Percentiles rank a stretch among this genome's conserved stretches.
Conservation (phyloP, 2,113 vertebrate genomes). For the Sylvia atricapilla region DNA sequence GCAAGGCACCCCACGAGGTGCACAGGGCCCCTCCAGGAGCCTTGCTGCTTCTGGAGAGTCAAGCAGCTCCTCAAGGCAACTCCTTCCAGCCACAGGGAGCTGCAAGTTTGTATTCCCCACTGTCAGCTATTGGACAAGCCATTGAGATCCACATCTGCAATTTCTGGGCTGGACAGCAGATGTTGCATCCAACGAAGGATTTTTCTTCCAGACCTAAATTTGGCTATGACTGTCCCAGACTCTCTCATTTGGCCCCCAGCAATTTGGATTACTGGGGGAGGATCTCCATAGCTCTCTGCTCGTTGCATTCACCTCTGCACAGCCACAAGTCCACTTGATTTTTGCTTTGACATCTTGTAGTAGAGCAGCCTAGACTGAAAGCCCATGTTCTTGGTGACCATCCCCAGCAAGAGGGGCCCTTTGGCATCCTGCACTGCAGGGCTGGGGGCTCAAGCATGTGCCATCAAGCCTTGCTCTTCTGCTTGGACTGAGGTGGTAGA, state of each 20-base stretch:
- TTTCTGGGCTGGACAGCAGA: not conserved
- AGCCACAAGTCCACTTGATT: not conserved
- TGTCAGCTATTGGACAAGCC: not conserved
- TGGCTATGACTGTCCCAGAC: not conserved
- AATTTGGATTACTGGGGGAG: not conserved
- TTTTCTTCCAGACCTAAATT: not conserved
- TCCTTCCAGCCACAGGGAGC: not conserved
- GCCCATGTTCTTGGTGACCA: not conserved
- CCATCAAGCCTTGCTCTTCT: not conserved
- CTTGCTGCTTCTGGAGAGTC: not conserved
- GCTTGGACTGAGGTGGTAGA: not conserved
- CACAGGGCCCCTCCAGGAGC: not conserved
- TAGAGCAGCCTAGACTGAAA: not conserved
- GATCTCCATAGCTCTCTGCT: not conserved
- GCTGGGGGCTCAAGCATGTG: fast-evolving
- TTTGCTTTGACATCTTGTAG: not conserved
- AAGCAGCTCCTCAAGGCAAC: not conserved
- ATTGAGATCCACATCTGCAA: not conserved
- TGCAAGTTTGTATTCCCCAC: not conserved
- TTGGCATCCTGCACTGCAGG: fast-evolving
- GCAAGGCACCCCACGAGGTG: not conserved
- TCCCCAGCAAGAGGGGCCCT: not conserved
- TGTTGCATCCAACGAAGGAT: not conserved
- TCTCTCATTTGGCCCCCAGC: not conserved
- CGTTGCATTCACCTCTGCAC: not conserved